Evolutionary conservation across 1,140 invertebrate genomes (phyloP).

Genomic region (Harlomillsia oculata): DNA sequence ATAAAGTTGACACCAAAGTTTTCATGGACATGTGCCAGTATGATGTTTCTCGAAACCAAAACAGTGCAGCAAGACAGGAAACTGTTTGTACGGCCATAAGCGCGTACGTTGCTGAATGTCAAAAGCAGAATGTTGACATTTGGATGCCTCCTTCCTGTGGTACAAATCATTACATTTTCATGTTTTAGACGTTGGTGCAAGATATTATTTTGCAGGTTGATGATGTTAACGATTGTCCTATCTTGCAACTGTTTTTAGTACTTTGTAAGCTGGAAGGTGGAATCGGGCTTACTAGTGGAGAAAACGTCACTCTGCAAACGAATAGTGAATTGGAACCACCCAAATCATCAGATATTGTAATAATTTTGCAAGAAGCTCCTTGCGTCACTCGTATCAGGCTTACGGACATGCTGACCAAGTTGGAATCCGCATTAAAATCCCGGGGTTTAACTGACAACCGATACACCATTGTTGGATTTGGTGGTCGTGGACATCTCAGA

Average conservation of each 20-base stretch:
- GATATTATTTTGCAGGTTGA: slow-evolving; percentile 3
- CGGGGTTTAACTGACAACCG: slow-evolving; percentile 40
- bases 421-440: slow-evolving; percentile 40
- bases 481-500: slow-evolving; percentile 39
- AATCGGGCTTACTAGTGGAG: slow-evolving; percentile 37
- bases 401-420: slow-evolving; percentile 25
- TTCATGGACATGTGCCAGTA: slow-evolving; percentile 42
- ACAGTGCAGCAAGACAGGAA: slow-evolving; percentile 35
- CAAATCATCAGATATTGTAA: slow-evolving; percentile 45
- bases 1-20: slow-evolving; percentile 39
- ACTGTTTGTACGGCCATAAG: slow-evolving; percentile 41
- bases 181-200: not conserved
- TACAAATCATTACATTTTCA: slow-evolving; percentile 34
- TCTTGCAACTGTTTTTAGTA: slow-evolving; percentile 38
- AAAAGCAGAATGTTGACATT: slow-evolving; percentile 39
- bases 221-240: too few relatives aligned
- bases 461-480: slow-evolving; percentile 47
- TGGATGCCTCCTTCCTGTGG: slow-evolving; percentile 42
- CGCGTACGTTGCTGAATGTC: slow-evolving; percentile 44
- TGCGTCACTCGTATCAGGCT: slow-evolving; percentile 37
- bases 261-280: slow-evolving; percentile 39
- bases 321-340: slow-evolving; percentile 26
- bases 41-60: slow-evolving; percentile 37
- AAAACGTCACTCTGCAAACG: slow-evolving; percentile 37
- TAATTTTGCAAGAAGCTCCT: slow-evolving; percentile 45